These are phyloP conservation scores for Phyllotreta striolata DNA, from an alignment of 2,888 invertebrate species.

Conservation along the genomic window DNA sequence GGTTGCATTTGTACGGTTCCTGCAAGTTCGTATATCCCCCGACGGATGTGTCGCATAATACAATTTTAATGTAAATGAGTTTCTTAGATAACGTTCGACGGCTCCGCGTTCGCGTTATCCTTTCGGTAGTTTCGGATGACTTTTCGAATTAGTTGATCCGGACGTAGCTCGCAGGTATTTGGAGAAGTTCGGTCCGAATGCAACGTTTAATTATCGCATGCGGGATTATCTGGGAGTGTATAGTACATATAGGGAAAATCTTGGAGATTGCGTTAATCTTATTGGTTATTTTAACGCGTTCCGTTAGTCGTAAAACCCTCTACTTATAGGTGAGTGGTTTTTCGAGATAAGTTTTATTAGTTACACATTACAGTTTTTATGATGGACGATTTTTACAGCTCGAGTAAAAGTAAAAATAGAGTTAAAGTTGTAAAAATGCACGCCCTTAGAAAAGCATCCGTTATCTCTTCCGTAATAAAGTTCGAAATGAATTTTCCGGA, in stretches of 20 bases:
- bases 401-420: conserved; percentile 7
- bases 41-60: conserved; percentile 33
- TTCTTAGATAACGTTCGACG: conserved; percentile 17
- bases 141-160: conserved; percentile 8
- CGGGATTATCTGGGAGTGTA: neutral
- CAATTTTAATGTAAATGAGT: conserved; percentile 31
- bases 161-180: conserved; percentile 8
- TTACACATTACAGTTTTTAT: conserved; percentile 1
- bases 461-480: conserved; percentile 1
- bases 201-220: neutral
- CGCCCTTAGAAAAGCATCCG: conserved; percentile 8
- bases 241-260: neutral
- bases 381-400: conserved; percentile 3
- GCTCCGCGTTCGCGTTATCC: neutral
- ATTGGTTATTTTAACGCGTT: neutral
- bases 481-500: conserved; percentile 5
- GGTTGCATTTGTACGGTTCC: conserved; percentile 24
- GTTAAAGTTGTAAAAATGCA: conserved; percentile 4
- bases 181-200: neutral
- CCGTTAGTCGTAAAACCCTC: neutral
- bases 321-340: neutral
- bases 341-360: conserved; percentile 9
- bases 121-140: conserved; percentile 5
- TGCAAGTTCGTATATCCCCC: conserved; percentile 33
- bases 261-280: neutral